phyloP scores from a whole-genome alignment of 1,140 invertebrate species.

The Globodera ellingtonae region DNA sequence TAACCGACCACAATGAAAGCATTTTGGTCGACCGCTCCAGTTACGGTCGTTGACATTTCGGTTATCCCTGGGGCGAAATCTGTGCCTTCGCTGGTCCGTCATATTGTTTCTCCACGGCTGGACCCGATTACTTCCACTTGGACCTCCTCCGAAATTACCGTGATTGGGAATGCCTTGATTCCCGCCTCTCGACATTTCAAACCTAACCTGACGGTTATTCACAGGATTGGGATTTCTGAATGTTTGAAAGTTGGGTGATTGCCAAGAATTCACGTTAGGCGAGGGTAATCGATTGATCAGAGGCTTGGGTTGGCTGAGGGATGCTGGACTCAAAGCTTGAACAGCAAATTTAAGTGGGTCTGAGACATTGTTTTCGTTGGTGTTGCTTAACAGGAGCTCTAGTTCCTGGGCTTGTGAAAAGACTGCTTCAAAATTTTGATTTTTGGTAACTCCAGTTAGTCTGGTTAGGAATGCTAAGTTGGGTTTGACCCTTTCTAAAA shows the following conservation, averaged over 20 bases:
- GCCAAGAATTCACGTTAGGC: neutral
- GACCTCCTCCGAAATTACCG: too few relatives aligned
- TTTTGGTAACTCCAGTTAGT: neutral
- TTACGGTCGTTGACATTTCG: neutral
- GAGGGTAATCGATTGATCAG: neutral
- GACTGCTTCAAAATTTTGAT: neutral
- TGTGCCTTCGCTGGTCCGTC: neutral
- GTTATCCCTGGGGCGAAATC: too few relatives aligned
- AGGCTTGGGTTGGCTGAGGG: neutral
- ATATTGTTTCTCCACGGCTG: neutral
- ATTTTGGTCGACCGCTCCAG: neutral
- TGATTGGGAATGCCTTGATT: too few relatives aligned
- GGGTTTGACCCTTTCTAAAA: neutral
- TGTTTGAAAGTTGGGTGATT: neutral
- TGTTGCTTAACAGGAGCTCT: neutral
- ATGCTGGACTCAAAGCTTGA: neutral
- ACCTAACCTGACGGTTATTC: neutral
- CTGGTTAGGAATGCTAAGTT: neutral
- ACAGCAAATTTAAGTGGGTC: neutral
- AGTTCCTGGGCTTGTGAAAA: neutral
- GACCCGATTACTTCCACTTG: neutral
- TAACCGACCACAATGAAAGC: neutral
- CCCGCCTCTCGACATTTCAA: neutral
- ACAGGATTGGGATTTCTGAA: neutral
- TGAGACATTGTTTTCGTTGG: neutral